Evolutionary conservation across 2,888 invertebrate species (phyloP), one percentile per base, ranked within the genome.

Genomic region (Fragum fragum): DNA sequence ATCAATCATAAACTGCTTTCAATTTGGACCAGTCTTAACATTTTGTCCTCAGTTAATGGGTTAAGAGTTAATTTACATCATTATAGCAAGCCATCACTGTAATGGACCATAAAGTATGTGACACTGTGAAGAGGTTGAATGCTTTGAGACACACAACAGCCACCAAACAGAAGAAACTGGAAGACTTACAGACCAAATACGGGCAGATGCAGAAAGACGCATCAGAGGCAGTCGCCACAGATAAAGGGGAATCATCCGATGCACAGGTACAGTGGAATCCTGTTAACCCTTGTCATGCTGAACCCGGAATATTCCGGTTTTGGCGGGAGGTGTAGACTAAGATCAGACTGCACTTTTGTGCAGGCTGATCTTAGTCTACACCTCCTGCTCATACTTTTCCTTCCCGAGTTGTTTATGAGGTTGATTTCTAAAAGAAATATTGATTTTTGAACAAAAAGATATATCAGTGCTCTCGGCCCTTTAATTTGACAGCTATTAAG

Each of bases 41-140:
- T 0, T 23, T 57, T 57, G 57, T 26, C 18, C 26, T 26, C 57
- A 26, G 23, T 23, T 57, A 26, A 26, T 1, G 14, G 6, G 57
- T n/a, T 18, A 21, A 18, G n/a, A 36, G 9, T 3, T 36, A 9
- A 47, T 47, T 47, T 47, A n/a, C 11, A 23, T 63, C 6, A 39
- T 61, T 76, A 18, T 86, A 94, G 94, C 92, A 93, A 87, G 94
- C 94, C 61, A 92, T 94, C 71, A 90, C 89, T 14, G 91, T 93
- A 55, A 93, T 94, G 91, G 94, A 95, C 80, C 91, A 94, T 86
- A 94, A 94, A 86, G 92, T 94, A 0, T 91, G 94, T 79, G 95
- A 95, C 86, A 90, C 91, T 1, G 91, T 93, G 53, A 94, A 94
- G 78, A 87, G 90, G 39, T 86, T 94, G 71, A 94, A 94, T 87